Base-by-base conservation (phyloP, 2,113 vertebrate species). In the Petromus typicus region DNA sequence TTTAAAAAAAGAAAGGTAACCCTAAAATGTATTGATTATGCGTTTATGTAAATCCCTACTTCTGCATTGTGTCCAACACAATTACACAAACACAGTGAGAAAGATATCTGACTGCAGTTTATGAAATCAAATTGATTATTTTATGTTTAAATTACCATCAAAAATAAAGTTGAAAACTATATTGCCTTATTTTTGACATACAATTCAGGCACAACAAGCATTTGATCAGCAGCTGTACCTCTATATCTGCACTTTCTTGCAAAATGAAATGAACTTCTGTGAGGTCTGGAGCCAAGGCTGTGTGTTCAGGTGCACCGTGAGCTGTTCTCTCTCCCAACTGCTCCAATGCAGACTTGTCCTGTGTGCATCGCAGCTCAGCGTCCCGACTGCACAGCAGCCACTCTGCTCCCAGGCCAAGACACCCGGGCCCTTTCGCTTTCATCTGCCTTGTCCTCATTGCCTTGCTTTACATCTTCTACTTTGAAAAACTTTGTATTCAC, bases 61-160 rank as follows among this genome's bases (percentile, higher is more conserved):
- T 85, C 40, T 82, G n/a, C 25, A 81, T 89, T 90, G 75, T 56
- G 63, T 4, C 78, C 54, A 34, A 40, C 59, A 32, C 45, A 79
- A 56, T 86, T 91, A 27, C 2, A 51, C 23, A 40, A 59, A 76
- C 0, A 1, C 69, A 90, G 27, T 51, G 51, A 73, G 45, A 61
- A 20, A 82, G 66, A 95, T 78, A 82, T 90, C 20, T 25, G 57
- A 48, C 37, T 37, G 0, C 22, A n/a, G 34, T 61, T 75, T 80
- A 85, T 30, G 57, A 64, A 69, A 69, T 51, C 66, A 63, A 61
- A 54, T 48, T 69, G 43, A 34, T 45, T 73, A 25, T 17, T 37
- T 71, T 64, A 64, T 91, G 78, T 89, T 87, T 94, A 92, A 87
- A 76, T 18, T 25, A 87, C 56, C 57, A 91, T 32, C 64, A n/a